These are phyloP conservation scores for Drosophila phalerata DNA, from an alignment of 2,888 invertebrate species.

Conservation along the genomic window DNA sequence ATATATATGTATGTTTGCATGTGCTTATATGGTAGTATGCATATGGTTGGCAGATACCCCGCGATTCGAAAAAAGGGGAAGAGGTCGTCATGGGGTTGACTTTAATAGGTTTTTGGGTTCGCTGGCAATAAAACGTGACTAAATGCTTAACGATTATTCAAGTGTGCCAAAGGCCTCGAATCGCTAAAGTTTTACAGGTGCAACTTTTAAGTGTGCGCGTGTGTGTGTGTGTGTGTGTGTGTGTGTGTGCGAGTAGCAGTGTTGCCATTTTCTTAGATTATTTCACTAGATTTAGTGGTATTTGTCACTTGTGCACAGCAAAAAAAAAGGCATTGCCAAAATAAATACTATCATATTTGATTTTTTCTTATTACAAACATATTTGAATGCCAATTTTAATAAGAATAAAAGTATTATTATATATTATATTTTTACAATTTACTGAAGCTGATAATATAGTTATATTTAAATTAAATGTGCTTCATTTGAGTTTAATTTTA, in stretches of 20 bases:
- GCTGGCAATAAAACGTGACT: conserved; percentile 65
- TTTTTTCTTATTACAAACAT: too few species aligned
- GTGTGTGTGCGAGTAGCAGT: conserved; percentile 10
- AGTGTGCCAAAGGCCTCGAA: conserved; percentile 59
- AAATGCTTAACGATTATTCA: conserved; percentile 69
- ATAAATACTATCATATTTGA: background rate
- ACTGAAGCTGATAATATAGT: too few species aligned
- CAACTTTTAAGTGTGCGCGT: conserved; percentile 36
- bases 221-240: too few species aligned
- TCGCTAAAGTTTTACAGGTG: conserved; percentile 63
- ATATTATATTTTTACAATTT: too few species aligned
- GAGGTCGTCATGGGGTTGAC: conserved; percentile 10
- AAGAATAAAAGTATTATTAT: too few species aligned
- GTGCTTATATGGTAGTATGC: background rate
- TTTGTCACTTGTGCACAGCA: background rate
- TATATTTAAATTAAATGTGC: too few species aligned
- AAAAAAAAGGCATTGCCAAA: background rate
- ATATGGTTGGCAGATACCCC: background rate
- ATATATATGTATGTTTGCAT: conserved; percentile 1
- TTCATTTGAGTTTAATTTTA: too few species aligned
- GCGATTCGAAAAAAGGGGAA: background rate
- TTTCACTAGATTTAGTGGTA: background rate
- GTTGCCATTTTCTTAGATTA: background rate
- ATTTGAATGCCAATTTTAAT: too few species aligned
- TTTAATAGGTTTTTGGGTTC: conserved; percentile 48